A percentile compares a stretch with the other conserved stretches of the same genome.
phyloP scores from a whole-genome alignment of 2,113 vertebrate genomes.

The Notothenia coriiceps region DNA sequence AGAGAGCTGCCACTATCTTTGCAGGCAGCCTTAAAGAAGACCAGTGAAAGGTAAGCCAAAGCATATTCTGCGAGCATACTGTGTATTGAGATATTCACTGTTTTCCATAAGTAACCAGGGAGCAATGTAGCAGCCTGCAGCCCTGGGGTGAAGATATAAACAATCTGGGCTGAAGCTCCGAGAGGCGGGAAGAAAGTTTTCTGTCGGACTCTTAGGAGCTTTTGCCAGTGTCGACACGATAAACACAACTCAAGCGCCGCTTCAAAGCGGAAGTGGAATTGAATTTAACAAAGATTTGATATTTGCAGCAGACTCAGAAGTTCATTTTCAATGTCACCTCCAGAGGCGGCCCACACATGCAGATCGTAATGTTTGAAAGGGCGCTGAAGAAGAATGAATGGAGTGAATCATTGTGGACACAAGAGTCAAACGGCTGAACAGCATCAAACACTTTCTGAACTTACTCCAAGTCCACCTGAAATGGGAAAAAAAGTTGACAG shows the following conservation, averaged over 20 bases:
- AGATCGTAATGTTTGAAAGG: slow-evolving; percentile 72
- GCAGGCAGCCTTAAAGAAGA: slow-evolving; percentile 73
- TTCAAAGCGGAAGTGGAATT: slow-evolving; percentile 45
- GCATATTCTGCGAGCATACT: slow-evolving; percentile 71
- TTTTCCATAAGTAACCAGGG: slow-evolving; percentile 79
- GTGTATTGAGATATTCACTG: slow-evolving; percentile 80
- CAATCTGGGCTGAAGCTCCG: slow-evolving; percentile 63
- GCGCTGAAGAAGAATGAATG: slow-evolving; percentile 63
- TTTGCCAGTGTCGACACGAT: slow-evolving; percentile 50
- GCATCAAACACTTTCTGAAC: slow-evolving; percentile 77
- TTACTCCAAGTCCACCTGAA: slow-evolving; percentile 39
- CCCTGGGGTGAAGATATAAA: slow-evolving; percentile 70
- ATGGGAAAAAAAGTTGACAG: slow-evolving; percentile 35
- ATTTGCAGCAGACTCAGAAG: slow-evolving; percentile 46
- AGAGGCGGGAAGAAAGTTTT: slow-evolving; percentile 67
- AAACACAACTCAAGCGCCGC: slow-evolving; percentile 47
- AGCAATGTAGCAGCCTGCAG: slow-evolving; percentile 71
- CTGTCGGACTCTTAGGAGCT: slow-evolving; percentile 31
- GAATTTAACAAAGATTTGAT: slow-evolving; percentile 70
- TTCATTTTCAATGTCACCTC: slow-evolving; percentile 74
- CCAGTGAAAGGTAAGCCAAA: slow-evolving; percentile 77
- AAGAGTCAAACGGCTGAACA: slow-evolving; percentile 45
- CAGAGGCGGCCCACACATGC: slow-evolving; percentile 57
- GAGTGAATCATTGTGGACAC: slow-evolving; percentile 52
- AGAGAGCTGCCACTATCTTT: slow-evolving; percentile 72